phyloP scores from a whole-genome alignment of 2,888 invertebrate species.

The Hymenopus coronatus region DNA sequence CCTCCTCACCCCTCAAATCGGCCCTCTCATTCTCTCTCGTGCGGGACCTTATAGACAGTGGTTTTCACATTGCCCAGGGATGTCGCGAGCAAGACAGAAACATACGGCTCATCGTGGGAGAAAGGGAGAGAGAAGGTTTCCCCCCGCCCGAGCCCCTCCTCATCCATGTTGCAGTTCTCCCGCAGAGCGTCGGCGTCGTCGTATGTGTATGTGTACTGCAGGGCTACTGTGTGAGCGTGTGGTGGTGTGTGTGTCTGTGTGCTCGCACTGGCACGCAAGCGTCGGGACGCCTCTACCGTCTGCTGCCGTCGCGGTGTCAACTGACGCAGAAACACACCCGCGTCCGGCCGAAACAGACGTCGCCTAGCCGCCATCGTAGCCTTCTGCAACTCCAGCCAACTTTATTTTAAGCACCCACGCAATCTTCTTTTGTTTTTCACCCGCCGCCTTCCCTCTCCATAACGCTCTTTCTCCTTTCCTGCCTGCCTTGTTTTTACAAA shows the following conservation, averaged over 20 bases:
- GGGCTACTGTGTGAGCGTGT: neutral
- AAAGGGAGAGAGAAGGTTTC: neutral
- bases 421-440: conserved; percentile 9
- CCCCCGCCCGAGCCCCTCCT: neutral
- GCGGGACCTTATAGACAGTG: neutral
- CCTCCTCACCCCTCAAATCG: neutral
- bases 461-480: neutral
- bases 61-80: neutral
- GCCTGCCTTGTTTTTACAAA: neutral
- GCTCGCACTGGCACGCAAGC: neutral
- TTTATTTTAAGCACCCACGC: conserved; percentile 6
- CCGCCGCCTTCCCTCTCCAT: conserved; percentile 6
- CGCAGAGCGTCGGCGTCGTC: neutral
- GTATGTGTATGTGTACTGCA: neutral
- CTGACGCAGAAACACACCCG: neutral
- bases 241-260: neutral
- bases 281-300: neutral
- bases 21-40: neutral
- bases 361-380: neutral
- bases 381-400: neutral
- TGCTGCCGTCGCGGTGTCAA: neutral
- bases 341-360: neutral
- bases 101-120: neutral
- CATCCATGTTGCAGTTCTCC: neutral
- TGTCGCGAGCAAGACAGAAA: neutral